Conservation (phyloP, 2,797 vertebrate genomes). For the Sphenodon punctatus region DNA sequence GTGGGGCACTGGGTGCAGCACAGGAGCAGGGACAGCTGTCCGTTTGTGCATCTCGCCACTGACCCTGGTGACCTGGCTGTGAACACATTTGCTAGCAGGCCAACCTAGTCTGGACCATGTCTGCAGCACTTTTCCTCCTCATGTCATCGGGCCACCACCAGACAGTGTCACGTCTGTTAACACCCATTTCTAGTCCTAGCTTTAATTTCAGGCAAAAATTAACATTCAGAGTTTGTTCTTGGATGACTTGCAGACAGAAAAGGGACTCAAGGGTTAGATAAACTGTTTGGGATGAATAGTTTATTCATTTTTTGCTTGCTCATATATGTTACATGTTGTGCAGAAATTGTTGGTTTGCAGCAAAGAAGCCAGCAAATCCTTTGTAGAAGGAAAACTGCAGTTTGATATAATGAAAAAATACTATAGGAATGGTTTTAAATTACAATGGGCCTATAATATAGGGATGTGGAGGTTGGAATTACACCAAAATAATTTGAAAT, state of each 20-base stretch:
- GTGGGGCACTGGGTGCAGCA: no score
- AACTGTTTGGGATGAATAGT: neutral
- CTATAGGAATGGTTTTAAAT: neutral
- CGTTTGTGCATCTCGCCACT: no score
- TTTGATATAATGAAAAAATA: constrained; percentile 1
- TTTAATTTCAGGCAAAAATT: no score
- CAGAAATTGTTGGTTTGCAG: constrained; percentile 4
- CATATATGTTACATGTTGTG: neutral
- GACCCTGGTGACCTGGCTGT: no score
- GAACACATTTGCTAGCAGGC: no score
- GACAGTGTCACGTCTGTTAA: no score
- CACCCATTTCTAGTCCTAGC: no score
- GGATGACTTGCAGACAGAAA: neutral
- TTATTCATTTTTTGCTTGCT: neutral
- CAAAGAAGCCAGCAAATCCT: neutral
- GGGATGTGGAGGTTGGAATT: neutral
- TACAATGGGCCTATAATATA: neutral
- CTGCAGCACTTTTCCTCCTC: no score
- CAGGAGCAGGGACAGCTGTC: no score
- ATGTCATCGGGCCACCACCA: no score
- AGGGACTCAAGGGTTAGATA: neutral
- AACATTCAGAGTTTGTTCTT: neutral
- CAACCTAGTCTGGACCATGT: no score
- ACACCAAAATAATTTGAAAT: neutral
- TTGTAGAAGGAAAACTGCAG: neutral